phyloP scores from a whole-genome alignment of 2,113 vertebrate genomes.

The Erinaceus europaeus region DNA sequence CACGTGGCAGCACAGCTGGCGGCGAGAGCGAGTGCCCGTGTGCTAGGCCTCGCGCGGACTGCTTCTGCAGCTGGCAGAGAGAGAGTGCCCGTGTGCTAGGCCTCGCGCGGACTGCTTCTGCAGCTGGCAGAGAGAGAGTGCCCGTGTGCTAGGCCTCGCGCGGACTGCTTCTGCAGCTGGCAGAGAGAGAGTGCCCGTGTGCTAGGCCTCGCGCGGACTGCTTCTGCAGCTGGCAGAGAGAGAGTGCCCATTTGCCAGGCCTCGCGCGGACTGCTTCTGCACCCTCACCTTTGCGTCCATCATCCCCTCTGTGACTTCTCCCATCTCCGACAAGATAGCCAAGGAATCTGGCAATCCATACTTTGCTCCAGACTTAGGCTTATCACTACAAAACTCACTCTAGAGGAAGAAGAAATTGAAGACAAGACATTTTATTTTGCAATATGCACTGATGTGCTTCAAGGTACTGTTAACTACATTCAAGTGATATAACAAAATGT shows the following conservation, averaged over 20 bases:
- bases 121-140: too few species aligned
- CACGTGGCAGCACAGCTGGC: neutral
- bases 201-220: too few species aligned
- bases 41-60: too few species aligned
- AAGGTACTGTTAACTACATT: neutral
- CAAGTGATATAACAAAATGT: neutral
- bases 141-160: too few species aligned
- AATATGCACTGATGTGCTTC: neutral
- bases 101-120: too few species aligned
- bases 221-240: too few species aligned
- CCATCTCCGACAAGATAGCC: conserved; percentile 97
- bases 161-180: too few species aligned
- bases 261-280: too few species aligned
- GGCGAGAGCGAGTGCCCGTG: neutral
- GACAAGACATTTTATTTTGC: conserved; percentile 23
- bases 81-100: too few species aligned
- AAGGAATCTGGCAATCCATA: conserved; percentile 94
- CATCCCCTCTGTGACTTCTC: conserved; percentile 97
- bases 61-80: too few species aligned
- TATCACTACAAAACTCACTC: conserved; percentile 99
- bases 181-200: too few species aligned
- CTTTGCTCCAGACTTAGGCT: conserved; percentile 97
- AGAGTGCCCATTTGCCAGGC: too few species aligned
- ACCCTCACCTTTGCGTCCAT: conserved; percentile 95
- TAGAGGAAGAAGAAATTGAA: conserved; percentile 70